Base-by-base conservation (phyloP, 2,888 invertebrate species). In the Polydesmus complanatus region DNA sequence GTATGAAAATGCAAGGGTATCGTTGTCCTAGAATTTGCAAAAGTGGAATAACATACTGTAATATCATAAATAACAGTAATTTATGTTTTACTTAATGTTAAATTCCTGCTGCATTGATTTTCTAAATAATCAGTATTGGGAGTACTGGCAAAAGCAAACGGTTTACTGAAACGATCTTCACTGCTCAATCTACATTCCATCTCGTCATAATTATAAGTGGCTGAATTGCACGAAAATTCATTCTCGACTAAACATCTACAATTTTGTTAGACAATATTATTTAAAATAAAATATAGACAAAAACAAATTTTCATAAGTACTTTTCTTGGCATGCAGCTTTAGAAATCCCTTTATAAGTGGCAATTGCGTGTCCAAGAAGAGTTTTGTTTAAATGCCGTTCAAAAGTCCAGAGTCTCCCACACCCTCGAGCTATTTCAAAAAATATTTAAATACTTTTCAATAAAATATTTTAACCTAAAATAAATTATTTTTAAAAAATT, bases 181-280 rank as follows among this genome's bases (percentile, higher is more conserved):
- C 87, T 85, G 74, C 89, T 88, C 54, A 91, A 75, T 64, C 83
- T 79, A 68, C 88, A 89, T 63, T 75, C 74, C 2, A 27, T 49
- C 23, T 51, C 53, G 26, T 18, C 54, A 27, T 52, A 47, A 56
- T 66, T 67, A 62, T 65, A 70, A 60, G 68, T 69, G 53, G 68
- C 65, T 14, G 70, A 68, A 49, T 73, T 68, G 63, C 76, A 76
- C 37, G 70, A 70, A 65, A 76, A 76, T 2, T 54, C 47, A n/a
- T 25, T 56, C 49, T 60, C 60, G 48, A 56, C 55, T 18, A 60
- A 19, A 49, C 60, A 60, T 26, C 60, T 60, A 48, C 25, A 14
- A 53, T 26, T 1, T 14, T 18, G 26, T 0, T n/a, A 57, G 18
- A 18, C 22, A n/a, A 3, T 37, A 56, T n/a, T 3, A 27, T 27